phyloP scores from a whole-genome alignment of 1,140 invertebrate species.

The Monomorium pharaonis region DNA sequence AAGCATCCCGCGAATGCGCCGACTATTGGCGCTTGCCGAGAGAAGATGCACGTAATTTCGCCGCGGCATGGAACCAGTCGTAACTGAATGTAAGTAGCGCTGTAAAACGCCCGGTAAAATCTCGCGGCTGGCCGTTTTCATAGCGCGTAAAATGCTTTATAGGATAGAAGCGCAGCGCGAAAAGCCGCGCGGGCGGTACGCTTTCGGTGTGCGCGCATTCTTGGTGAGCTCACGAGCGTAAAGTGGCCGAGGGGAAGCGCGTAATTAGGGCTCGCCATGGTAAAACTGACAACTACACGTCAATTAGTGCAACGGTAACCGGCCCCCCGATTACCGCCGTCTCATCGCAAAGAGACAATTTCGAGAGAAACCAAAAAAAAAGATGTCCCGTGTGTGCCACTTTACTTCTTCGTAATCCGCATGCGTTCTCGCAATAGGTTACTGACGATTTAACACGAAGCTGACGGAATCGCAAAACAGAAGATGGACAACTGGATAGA shows the following conservation, averaged over 20 bases:
- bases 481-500: neutral
- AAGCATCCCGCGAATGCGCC: neutral
- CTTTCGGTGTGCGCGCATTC: constrained; percentile 29
- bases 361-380: constrained; percentile 11
- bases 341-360: constrained; percentile 30
- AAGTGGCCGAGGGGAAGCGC: constrained; percentile 57
- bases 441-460: constrained; percentile 2
- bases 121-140: constrained; percentile 50
- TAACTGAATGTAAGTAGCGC: constrained; percentile 49
- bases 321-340: constrained; percentile 1
- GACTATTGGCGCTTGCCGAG: neutral
- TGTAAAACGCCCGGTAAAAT: constrained; percentile 39
- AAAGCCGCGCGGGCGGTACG: constrained; percentile 15
- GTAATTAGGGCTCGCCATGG: constrained; percentile 63
- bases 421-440: neutral
- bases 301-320: constrained; percentile 65
- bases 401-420: constrained; percentile 11
- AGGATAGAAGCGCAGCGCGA: constrained; percentile 20
- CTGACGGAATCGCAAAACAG: neutral
- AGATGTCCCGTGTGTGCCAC: constrained; percentile 2
- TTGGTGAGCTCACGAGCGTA: constrained; percentile 31
- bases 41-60: neutral
- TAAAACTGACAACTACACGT: constrained; percentile 71
- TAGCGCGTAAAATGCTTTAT: constrained; percentile 53
- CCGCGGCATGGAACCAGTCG: constrained; percentile 18